Evolutionary conservation across 2,797 vertebrate species (phyloP).

Genomic region (Fringilla coelebs): DNA sequence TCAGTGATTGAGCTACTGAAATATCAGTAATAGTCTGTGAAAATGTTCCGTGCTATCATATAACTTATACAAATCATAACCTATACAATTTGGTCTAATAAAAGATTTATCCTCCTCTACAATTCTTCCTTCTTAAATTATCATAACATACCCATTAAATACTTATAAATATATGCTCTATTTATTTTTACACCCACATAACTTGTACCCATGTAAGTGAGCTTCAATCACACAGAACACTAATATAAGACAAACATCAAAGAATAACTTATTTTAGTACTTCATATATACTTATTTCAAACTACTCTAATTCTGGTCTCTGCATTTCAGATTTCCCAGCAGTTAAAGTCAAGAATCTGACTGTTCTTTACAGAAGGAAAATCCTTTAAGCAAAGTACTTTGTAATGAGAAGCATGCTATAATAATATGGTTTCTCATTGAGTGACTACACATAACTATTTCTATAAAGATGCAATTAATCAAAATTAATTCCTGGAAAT

Average conservation of each 20-base stretch:
- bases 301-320: background rate
- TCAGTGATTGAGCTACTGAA: background rate
- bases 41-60: background rate
- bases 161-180: background rate
- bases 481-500: background rate
- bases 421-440: background rate
- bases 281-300: background rate
- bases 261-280: background rate
- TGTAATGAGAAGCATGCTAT: background rate
- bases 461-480: background rate
- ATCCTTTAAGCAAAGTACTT: background rate
- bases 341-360: background rate
- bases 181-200: background rate
- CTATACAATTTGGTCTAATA: background rate
- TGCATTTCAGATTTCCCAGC: background rate
- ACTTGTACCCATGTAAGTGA: background rate
- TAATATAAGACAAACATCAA: background rate
- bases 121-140: background rate
- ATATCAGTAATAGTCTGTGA: background rate
- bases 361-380: background rate
- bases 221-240: background rate
- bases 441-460: background rate
- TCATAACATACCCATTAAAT: background rate
- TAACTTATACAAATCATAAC: background rate
- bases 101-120: background rate